These are phyloP conservation scores for Haliclona indistincta DNA, from an alignment of 37 sponge, comb jelly and placozoan species.

Conservation along the genomic window DNA sequence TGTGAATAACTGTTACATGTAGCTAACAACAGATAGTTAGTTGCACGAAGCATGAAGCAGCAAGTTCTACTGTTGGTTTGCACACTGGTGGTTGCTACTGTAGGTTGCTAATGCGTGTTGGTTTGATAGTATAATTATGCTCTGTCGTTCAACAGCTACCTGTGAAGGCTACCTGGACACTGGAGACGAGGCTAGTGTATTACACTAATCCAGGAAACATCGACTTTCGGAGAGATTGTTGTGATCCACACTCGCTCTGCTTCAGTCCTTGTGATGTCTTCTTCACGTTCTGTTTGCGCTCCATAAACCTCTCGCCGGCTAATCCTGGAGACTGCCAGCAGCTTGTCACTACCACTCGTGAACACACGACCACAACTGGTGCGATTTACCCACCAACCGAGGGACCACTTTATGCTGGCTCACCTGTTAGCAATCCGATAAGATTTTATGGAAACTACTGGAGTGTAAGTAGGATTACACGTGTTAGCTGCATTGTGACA, in stretches of 20 bases:
- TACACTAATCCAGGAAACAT: slow-evolving; percentile 15
- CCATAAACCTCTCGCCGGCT: not conserved
- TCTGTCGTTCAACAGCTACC: no score
- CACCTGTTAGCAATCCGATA: slow-evolving; percentile 17
- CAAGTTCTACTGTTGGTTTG: no score
- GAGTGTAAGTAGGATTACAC: slow-evolving; percentile 28
- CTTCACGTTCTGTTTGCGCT: slow-evolving; percentile 39
- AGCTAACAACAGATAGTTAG: no score
- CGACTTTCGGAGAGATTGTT: slow-evolving; percentile 22
- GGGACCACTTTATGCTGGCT: not conserved
- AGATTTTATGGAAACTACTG: slow-evolving; percentile 23
- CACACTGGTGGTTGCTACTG: no score
- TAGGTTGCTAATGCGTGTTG: no score
- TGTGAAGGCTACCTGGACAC: no score
- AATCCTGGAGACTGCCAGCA: slow-evolving; percentile 12
- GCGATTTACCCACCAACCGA: not conserved
- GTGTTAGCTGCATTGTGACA: no score
- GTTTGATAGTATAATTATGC: no score
- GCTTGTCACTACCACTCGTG: not conserved
- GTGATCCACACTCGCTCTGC: slow-evolving; percentile 2
- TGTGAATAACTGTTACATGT: no score
- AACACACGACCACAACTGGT: not conserved
- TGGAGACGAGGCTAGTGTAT: no score
- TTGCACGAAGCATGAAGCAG: no score
- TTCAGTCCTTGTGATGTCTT: slow-evolving; percentile 23